Base-by-base conservation (phyloP, 2,888 invertebrate genomes). In the Epinotia ramella region DNA sequence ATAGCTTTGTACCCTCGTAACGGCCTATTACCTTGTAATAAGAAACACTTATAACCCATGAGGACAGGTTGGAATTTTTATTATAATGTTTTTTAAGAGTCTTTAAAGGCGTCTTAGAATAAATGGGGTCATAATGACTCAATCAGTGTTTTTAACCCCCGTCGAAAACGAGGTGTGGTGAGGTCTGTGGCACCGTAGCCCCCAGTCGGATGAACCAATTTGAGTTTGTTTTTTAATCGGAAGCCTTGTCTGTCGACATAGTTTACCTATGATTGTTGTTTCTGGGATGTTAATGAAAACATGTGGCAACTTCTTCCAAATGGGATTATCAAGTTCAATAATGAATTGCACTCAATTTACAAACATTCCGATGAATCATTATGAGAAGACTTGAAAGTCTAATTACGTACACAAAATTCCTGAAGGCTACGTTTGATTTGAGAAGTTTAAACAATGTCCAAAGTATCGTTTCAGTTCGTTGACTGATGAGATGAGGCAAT, bases 401-500 rank as follows among this genome's bases (percentile, higher is more conserved):
- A 12, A 59, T 44, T 40, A 49, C 12, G n/a, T 24, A 44, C 40
- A 56, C 40, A 20, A 24, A 16, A 44, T 63, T 46, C 20, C 18
- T 49, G 33, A 59, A 65, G 59, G 40, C 28, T 40, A 33, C 20
- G 24, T 16, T 24, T n/a, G 20, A 28, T n/a, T 18, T 63, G 28
- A 56, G 12, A 57, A 46, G 57, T 73, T 56, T 24, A 53, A 59
- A 53, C n/a, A 60, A 60, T 28, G 40, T 64, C 60, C 60, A 40
- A 60, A 56, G 53, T 66, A 62, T 53, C 56, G 62, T 63, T 72
- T 60, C 44, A 67, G n/a, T n/a, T n/a, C n/a, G 76, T 76, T 72
- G 71, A 67, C 65, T 72, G 76, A 76, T 67, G 75, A 71, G 66
- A 71, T 71, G 76, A 72, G 67, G 66, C 76, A 76, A 76, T 72